Evolutionary conservation across 2,888 invertebrate species (phyloP), one percentile per base, ranked within the genome.

Genomic region (Hemicrepidius hirtus): DNA sequence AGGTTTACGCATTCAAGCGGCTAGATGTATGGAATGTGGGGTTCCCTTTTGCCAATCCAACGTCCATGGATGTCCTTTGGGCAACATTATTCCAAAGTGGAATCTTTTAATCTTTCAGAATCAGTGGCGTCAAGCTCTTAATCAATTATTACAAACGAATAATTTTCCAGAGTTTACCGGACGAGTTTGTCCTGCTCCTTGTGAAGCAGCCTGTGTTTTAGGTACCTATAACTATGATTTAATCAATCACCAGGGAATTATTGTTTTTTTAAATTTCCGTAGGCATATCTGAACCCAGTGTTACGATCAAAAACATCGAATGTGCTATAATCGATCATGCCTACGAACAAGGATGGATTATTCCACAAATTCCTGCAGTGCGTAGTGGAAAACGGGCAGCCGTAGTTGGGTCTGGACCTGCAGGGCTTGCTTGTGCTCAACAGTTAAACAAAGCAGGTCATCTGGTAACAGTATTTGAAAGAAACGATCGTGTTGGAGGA

Each of bases 61-160:
- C 74, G 90, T 91, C 41, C 96, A 98, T 85, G 99, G 99, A 57
- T 99, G 99, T 84, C 99, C 99, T 0, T 90, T 99, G 41, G 98
- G 98, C 35, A 99, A 99, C 87, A 97, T 99, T 79, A 97, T 99
- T 78, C 99, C 99, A 65, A 98, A 98, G 88, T 99, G 98, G 98
- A 99, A 99, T 87, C 97, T 98, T 84, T 91, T 99, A 18, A 91
- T 99, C n/a, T 99, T 95, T 89, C 91, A 94, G 83, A 94, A 93
- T 59, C 95, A 97, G 83, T 99, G 99, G 99, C 91, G 92, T 76
- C 96, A 97, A 85, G 99, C 99, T 16, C 88, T 99, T 5, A 91
- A 93, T 71, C 97, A 98, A 80, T 89, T 99, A 66, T 87, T 97
- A 79, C 99, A 99, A 88, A 99, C 99, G 0, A 99, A 99, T 84